A percentile compares a stretch with the other conserved stretches of the same genome.
Conservation (phyloP, 2,797 vertebrate genomes). For the Acanthopagrus latus region DNA sequence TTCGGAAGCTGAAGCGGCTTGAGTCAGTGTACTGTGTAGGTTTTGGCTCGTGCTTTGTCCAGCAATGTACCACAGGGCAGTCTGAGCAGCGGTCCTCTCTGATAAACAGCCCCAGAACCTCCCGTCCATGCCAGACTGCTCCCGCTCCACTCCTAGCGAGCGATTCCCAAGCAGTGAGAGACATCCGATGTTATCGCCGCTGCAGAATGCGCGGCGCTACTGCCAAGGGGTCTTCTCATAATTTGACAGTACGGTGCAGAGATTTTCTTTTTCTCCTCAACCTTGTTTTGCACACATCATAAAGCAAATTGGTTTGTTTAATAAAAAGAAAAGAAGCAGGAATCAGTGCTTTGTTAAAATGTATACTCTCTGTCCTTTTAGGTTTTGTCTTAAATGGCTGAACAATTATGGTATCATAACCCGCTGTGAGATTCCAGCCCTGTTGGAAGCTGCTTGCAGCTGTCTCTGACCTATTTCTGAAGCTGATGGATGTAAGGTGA, state of each 20-base stretch:
- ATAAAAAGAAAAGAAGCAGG: neutral
- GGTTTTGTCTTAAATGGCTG: conserved; percentile 41
- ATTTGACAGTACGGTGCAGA: conserved; percentile 53
- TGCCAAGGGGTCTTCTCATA: conserved; percentile 59
- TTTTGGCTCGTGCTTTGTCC: conserved; percentile 43
- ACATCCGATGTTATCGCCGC: conserved; percentile 64
- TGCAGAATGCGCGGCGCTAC: conserved; percentile 56
- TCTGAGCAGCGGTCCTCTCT: conserved; percentile 30
- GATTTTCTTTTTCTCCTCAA: neutral
- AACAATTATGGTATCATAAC: conserved; percentile 53
- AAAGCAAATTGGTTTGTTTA: conserved; percentile 25
- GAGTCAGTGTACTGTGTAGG: conserved; percentile 40
- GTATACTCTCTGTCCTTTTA: neutral
- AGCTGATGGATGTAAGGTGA: conserved; percentile 64
- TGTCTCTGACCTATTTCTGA: conserved; percentile 71
- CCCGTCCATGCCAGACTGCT: conserved; percentile 43
- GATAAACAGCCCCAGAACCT: conserved; percentile 54
- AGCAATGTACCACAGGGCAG: conserved; percentile 36
- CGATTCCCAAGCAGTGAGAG: conserved; percentile 47
- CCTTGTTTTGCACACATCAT: conserved; percentile 28
- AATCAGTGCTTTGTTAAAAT: conserved; percentile 8
- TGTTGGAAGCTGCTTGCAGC: conserved; percentile 62
- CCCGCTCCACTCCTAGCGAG: conserved; percentile 34
- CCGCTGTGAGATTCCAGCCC: conserved; percentile 48
- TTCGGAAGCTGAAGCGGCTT: conserved; percentile 22